Conservation (phyloP, 2,113 vertebrate species). For the Eurypyga helias region DNA sequence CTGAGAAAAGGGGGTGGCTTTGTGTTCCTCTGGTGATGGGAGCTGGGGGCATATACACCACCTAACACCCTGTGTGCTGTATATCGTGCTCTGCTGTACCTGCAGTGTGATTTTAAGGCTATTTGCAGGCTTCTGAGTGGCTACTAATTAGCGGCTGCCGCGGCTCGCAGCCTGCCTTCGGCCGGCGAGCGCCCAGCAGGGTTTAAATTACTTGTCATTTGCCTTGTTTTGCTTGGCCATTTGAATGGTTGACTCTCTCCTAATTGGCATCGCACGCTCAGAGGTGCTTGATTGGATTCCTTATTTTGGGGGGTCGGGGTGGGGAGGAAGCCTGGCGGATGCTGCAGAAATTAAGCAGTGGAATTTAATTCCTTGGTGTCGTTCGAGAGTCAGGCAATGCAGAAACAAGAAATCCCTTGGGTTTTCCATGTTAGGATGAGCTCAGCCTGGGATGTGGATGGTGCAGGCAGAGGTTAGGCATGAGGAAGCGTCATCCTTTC, state of each 20-base stretch:
- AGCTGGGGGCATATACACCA: not conserved
- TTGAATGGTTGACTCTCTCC: conserved; percentile 54
- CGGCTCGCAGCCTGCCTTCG: conserved; percentile 25
- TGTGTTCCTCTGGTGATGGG: not conserved
- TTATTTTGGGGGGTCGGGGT: not conserved
- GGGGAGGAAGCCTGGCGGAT: not conserved
- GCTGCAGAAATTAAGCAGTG: not conserved
- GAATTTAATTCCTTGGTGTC: not conserved
- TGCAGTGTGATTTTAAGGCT: not conserved
- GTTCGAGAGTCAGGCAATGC: not conserved
- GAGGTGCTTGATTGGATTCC: conserved; percentile 40
- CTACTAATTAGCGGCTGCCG: conserved; percentile 37
- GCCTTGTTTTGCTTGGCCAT: conserved; percentile 61
- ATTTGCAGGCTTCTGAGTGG: not conserved
- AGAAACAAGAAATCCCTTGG: not conserved
- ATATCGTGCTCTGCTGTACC: not conserved
- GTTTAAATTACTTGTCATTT: conserved; percentile 63
- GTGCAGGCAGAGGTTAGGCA: not conserved
- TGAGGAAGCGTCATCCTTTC: not conserved
- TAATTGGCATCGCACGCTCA: conserved; percentile 39
- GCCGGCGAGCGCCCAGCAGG: conserved; percentile 46
- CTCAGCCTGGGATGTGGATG: not conserved
- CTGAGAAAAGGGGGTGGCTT: not conserved
- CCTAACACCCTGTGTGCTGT: fast-evolving
- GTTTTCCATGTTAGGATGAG: not conserved